Conservation (phyloP, 2,888 invertebrate genomes). For the Caenorhabditis becei region DNA sequence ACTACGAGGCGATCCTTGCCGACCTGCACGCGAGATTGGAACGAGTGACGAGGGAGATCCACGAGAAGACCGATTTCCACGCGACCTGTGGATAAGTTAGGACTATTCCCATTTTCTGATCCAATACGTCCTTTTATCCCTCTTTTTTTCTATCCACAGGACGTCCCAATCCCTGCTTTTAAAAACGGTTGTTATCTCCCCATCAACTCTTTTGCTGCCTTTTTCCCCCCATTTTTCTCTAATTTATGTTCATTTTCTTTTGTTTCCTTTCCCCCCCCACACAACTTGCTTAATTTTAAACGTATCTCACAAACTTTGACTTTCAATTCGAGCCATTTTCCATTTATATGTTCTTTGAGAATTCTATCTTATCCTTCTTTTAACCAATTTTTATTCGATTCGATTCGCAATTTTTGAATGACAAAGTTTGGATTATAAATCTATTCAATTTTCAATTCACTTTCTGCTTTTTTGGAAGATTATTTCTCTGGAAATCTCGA, state of each 20-base stretch:
- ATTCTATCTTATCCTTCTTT: slow-evolving; percentile 2
- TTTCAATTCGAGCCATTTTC: slow-evolving; percentile 8
- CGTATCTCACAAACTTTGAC: slow-evolving; percentile 34
- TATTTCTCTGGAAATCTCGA: too few species aligned
- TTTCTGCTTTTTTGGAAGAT: background rate
- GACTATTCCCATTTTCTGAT: too few species aligned
- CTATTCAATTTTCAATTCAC: slow-evolving; percentile 25
- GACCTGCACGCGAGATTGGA: slow-evolving; percentile 72
- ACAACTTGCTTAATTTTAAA: slow-evolving; percentile 38
- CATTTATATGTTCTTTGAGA: slow-evolving; percentile 18
- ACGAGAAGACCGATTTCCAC: slow-evolving; percentile 75
- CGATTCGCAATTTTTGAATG: background rate
- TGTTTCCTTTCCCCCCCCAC: background rate
- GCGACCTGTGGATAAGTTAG: slow-evolving; percentile 71
- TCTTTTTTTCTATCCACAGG: background rate
- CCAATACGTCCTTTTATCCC: too few species aligned
- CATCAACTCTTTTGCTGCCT: background rate
- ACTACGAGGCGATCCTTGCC: slow-evolving; percentile 71
- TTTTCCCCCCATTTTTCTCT: slow-evolving; percentile 2
- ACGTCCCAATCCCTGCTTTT: slow-evolving; percentile 31
- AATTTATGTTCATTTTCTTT: slow-evolving; percentile 20
- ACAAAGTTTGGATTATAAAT: slow-evolving; percentile 36
- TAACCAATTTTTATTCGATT: too few species aligned
- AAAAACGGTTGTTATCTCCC: slow-evolving; percentile 36
- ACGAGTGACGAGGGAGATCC: slow-evolving; percentile 73